phyloP scores from a whole-genome alignment of 2,113 vertebrate species.

The Etheostoma cragini region DNA sequence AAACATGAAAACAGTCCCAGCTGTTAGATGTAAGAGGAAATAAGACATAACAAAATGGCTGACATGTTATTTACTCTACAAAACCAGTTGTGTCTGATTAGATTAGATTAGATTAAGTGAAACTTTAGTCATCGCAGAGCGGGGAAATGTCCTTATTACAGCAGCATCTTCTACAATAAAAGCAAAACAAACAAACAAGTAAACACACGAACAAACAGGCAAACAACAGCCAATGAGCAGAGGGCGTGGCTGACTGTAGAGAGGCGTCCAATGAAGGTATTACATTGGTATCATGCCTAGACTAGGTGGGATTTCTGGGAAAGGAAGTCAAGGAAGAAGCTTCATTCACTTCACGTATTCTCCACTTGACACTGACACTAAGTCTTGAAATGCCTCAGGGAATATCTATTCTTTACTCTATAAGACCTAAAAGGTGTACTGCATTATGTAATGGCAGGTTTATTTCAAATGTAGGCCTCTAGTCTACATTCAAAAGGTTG shows the following conservation, averaged over 20 bases:
- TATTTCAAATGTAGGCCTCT: background rate
- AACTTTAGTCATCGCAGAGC: too few relatives aligned
- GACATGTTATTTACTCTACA: background rate
- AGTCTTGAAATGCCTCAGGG: background rate
- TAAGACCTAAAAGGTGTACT: background rate
- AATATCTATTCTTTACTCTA: background rate
- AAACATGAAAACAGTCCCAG: background rate
- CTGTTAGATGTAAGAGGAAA: slow-evolving; percentile 1
- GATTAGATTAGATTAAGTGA: too few relatives aligned
- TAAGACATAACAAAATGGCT: background rate
- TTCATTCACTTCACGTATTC: background rate
- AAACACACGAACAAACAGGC: too few relatives aligned
- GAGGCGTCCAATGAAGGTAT: too few relatives aligned
- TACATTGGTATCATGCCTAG: too few relatives aligned
- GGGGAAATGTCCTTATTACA: too few relatives aligned
- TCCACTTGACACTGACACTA: background rate
- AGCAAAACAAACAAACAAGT: too few relatives aligned
- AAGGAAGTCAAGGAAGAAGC: background rate
- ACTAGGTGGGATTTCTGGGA: background rate
- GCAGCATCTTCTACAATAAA: too few relatives aligned
- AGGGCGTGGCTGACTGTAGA: too few relatives aligned
- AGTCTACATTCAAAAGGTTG: too few relatives aligned
- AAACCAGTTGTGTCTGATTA: slow-evolving; percentile 15
- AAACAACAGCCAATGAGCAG: too few relatives aligned
- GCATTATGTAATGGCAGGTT: background rate